Percentiles rank a stretch among this genome's conserved stretches.
phyloP scores from a whole-genome alignment of 2,888 invertebrate species.

The Dryocosmus kuriphilus region DNA sequence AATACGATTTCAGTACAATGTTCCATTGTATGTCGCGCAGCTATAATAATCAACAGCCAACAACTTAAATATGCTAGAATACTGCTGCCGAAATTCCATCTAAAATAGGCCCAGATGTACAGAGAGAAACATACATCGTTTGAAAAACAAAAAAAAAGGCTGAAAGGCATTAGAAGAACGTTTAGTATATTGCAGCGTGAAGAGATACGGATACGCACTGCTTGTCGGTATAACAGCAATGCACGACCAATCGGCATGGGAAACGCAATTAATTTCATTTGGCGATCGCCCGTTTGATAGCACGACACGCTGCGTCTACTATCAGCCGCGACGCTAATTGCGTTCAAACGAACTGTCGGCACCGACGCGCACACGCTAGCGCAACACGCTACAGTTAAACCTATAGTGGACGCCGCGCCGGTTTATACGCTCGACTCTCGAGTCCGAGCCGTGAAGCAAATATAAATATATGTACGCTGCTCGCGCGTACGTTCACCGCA shows the following conservation, averaged over 20 bases:
- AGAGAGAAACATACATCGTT: neutral
- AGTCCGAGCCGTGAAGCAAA: slow-evolving; percentile 50
- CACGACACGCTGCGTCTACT: slow-evolving; percentile 63
- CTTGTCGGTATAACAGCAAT: neutral
- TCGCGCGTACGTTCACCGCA: slow-evolving; percentile 58
- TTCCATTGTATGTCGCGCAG: too few species aligned
- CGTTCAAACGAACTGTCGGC: slow-evolving; percentile 76
- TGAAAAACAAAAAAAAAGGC: neutral
- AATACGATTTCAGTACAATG: too few species aligned
- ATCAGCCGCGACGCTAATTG: slow-evolving; percentile 73
- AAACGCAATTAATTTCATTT: slow-evolving; percentile 64
- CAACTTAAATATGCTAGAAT: too few species aligned
- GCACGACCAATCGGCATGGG: slow-evolving; percentile 29
- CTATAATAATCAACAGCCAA: too few species aligned
- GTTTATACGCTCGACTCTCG: slow-evolving; percentile 51
- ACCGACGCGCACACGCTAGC: slow-evolving; percentile 65
- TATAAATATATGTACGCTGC: slow-evolving; percentile 33
- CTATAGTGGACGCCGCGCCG: slow-evolving; percentile 45
- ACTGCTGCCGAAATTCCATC: too few species aligned
- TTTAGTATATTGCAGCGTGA: slow-evolving; percentile 1
- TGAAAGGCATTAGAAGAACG: neutral
- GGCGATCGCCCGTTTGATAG: slow-evolving; percentile 65
- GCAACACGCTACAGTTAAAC: slow-evolving; percentile 50
- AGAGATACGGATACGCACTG: slow-evolving; percentile 5
- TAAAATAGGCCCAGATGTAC: too few species aligned